phyloP scores from a whole-genome alignment of 1,140 invertebrate genomes.

The Cyclargus thomasi region DNA sequence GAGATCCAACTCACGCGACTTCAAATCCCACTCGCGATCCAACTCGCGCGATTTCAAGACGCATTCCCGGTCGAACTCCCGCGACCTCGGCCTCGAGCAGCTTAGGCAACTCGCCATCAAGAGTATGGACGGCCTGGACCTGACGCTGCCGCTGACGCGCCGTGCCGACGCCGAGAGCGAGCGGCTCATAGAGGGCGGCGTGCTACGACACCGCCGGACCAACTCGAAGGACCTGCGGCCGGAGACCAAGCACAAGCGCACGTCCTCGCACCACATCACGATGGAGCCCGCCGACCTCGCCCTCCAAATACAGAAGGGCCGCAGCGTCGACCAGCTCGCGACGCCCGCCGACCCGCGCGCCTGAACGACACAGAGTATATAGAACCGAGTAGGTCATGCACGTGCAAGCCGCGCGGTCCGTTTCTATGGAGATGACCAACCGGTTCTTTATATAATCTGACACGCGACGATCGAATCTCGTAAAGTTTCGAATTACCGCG shows the following conservation, averaged over 20 bases:
- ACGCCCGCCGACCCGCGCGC: slow-evolving; percentile 45
- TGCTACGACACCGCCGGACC: slow-evolving; percentile 76
- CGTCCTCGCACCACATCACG: slow-evolving; percentile 67
- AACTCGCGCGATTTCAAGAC: slow-evolving; percentile 52
- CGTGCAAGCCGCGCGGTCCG: too few relatives aligned
- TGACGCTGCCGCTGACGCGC: slow-evolving; percentile 53
- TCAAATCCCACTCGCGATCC: slow-evolving; percentile 55
- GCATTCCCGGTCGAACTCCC: slow-evolving; percentile 57
- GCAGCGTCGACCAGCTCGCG: slow-evolving; percentile 59
- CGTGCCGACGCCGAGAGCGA: slow-evolving; percentile 68
- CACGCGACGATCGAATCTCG: slow-evolving; percentile 31
- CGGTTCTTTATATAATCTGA: too few relatives aligned
- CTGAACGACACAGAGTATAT: slow-evolving; percentile 35
- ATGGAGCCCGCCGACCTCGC: slow-evolving; percentile 59
- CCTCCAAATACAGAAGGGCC: slow-evolving; percentile 56
- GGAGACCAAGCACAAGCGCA: slow-evolving; percentile 57
- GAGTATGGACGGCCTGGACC: slow-evolving; percentile 69
- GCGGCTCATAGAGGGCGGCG: slow-evolving; percentile 69
- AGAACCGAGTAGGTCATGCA: too few relatives aligned
- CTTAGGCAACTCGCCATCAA: slow-evolving; percentile 62
- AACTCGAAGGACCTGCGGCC: slow-evolving; percentile 75
- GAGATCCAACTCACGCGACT: slow-evolving; percentile 56
- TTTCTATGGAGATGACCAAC: too few relatives aligned
- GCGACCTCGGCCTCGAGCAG: slow-evolving; percentile 64
- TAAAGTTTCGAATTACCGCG: slow-evolving; percentile 8